phyloP scores from a whole-genome alignment of 2,888 invertebrate species.

The Noctuana brunneofusca region DNA sequence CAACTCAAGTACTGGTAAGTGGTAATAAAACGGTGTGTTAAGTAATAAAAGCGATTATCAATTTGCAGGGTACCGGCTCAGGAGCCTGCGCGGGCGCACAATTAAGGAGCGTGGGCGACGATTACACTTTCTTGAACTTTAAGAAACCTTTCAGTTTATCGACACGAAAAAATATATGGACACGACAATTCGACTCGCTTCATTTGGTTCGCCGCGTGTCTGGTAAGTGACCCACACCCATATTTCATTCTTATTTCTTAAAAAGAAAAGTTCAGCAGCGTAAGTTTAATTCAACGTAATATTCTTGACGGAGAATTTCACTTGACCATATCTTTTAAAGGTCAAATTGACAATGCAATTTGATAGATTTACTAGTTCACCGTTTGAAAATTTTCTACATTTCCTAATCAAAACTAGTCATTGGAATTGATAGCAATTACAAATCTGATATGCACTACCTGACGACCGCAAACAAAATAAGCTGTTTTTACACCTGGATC shows the following conservation, averaged over 20 bases:
- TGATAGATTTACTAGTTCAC: too few species aligned
- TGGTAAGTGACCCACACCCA: slow-evolving; percentile 24
- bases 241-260: slow-evolving; percentile 11
- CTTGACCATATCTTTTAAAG: not conserved
- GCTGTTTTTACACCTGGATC: too few species aligned
- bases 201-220: slow-evolving; percentile 17
- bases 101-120: slow-evolving; percentile 54
- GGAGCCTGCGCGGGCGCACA: slow-evolving; percentile 51
- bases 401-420: too few species aligned
- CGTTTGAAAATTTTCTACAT: too few species aligned
- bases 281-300: not conserved
- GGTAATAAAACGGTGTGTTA: slow-evolving; percentile 43
- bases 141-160: slow-evolving; percentile 41
- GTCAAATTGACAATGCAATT: not conserved
- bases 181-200: slow-evolving; percentile 25
- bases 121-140: slow-evolving; percentile 53
- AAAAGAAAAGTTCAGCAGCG: slow-evolving; percentile 6
- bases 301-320: slow-evolving; percentile 9
- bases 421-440: too few species aligned
- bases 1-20: slow-evolving; percentile 34
- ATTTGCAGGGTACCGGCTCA: slow-evolving; percentile 48
- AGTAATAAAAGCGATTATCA: slow-evolving; percentile 52
- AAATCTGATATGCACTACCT: too few species aligned
- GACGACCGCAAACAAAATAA: too few species aligned
- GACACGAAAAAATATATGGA: slow-evolving; percentile 36